phyloP scores from a whole-genome alignment of 2,113 vertebrate genomes.

The Cheirogaleus medius region DNA sequence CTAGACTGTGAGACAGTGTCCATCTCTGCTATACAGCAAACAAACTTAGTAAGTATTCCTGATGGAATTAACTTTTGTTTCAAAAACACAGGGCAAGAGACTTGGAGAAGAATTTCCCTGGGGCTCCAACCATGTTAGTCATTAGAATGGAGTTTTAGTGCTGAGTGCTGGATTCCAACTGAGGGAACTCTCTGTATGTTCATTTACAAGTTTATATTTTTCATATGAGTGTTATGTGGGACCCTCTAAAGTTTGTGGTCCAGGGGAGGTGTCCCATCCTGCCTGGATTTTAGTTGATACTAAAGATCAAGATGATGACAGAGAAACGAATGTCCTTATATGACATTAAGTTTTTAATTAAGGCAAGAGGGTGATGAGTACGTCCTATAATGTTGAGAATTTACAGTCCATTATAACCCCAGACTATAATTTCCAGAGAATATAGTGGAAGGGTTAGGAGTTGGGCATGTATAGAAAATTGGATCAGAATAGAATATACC shows the following conservation, averaged over 20 bases:
- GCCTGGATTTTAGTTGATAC: neutral
- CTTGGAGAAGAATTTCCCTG: neutral
- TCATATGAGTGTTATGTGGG: neutral
- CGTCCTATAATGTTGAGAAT: no score
- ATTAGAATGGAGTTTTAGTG: neutral
- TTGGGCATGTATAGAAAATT: neutral
- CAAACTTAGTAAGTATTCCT: no score
- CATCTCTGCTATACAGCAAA: neutral
- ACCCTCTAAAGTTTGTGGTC: neutral
- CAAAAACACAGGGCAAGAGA: neutral
- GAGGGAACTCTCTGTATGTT: neutral
- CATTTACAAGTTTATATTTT: neutral
- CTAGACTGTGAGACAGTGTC: neutral
- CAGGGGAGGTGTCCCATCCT: neutral
- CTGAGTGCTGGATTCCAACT: neutral
- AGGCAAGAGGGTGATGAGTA: neutral
- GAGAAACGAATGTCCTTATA: neutral
- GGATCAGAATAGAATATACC: neutral
- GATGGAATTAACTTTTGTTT: neutral
- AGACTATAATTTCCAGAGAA: neutral
- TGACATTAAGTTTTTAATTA: neutral
- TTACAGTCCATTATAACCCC: neutral
- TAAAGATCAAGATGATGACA: neutral
- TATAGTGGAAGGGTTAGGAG: neutral
- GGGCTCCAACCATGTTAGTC: neutral